Percentiles rank a stretch among this genome's conserved stretches.
phyloP scores from a whole-genome alignment of 2,113 vertebrate species.

The Phainopepla nitens region DNA sequence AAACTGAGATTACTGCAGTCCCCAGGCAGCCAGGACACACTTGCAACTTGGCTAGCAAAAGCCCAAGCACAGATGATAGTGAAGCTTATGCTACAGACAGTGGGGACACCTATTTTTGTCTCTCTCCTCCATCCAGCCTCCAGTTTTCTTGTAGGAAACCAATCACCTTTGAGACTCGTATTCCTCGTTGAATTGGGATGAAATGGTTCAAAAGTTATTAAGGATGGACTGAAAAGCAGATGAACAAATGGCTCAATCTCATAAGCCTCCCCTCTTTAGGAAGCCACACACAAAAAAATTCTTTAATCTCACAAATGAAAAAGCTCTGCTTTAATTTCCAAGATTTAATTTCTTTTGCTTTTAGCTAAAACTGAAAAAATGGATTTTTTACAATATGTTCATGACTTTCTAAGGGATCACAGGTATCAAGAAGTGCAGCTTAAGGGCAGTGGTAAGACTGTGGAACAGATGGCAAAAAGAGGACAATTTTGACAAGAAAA shows the following conservation, averaged over 20 bases:
- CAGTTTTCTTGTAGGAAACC: background rate
- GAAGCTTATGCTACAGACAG: slow-evolving; percentile 7
- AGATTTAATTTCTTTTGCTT: background rate
- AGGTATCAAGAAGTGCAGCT: background rate
- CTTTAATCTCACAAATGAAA: background rate
- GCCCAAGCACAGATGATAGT: slow-evolving; percentile 34
- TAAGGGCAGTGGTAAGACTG: background rate
- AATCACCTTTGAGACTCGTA: background rate
- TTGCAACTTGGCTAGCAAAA: slow-evolving; percentile 2
- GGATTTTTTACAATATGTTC: background rate
- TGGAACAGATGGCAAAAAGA: slow-evolving; percentile 3
- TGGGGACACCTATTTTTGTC: slow-evolving; percentile 51
- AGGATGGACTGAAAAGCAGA: slow-evolving; percentile 33
- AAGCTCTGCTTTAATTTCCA: background rate
- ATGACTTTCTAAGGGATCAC: background rate
- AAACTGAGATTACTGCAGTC: background rate
- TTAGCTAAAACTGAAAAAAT: background rate
- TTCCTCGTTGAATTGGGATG: background rate
- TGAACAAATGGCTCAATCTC: background rate
- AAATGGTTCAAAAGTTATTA: slow-evolving; percentile 21
- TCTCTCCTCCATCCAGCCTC: background rate
- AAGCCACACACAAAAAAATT: background rate
- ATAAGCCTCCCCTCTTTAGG: background rate
- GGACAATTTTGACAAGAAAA: background rate
- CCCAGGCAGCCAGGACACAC: background rate